phyloP scores from a whole-genome alignment of 2,797 vertebrate species.

The Rhynchonycteris naso region DNA sequence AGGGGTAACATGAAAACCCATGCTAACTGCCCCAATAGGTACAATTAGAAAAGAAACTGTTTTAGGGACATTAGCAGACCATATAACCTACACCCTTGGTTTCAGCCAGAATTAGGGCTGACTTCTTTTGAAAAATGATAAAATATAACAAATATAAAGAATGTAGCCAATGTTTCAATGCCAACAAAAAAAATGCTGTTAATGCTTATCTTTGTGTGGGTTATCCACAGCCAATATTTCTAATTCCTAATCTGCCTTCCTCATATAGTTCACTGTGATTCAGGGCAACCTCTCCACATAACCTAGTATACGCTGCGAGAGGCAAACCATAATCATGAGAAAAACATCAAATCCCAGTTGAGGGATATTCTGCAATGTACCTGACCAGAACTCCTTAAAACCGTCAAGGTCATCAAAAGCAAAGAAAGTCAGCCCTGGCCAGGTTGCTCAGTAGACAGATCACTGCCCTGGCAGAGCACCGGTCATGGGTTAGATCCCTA shows the following conservation, averaged over 20 bases:
- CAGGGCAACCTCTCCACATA: not conserved
- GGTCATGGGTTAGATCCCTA: too few species aligned
- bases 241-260: constrained; percentile 49
- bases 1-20: constrained; percentile 72
- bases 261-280: not conserved
- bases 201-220: constrained; percentile 7
- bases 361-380: not conserved
- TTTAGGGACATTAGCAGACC: constrained; percentile 46
- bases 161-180: constrained; percentile 38
- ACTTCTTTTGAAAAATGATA: constrained; percentile 38
- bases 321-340: not conserved
- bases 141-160: constrained; percentile 9
- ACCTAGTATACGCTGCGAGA: not conserved
- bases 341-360: not conserved
- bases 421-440: not conserved
- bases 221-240: constrained; percentile 30
- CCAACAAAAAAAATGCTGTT: not conserved
- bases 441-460: too few species aligned
- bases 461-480: too few species aligned
- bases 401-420: constrained; percentile 40
- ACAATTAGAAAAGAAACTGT: constrained; percentile 56
- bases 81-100: constrained; percentile 23
- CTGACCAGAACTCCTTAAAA: not conserved
- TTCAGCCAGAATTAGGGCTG: constrained; percentile 28
- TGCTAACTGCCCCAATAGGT: constrained; percentile 59